Percentiles rank a stretch among this genome's conserved stretches.
phyloP scores from a whole-genome alignment of 1,140 invertebrate genomes.

The Aphelinus certus region DNA sequence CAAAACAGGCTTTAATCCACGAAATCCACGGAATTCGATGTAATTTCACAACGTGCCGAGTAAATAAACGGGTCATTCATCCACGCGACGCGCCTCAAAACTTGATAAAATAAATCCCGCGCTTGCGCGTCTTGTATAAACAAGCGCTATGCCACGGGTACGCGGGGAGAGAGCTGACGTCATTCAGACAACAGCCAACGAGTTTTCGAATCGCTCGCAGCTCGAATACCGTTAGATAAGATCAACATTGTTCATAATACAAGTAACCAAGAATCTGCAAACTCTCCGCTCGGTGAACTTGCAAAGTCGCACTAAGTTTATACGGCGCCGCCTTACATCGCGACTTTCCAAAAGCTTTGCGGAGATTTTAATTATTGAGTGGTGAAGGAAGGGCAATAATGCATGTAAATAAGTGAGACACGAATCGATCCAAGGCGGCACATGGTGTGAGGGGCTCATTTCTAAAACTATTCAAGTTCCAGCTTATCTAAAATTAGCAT shows the following conservation, averaged over 20 bases:
- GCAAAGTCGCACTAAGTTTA: too few relatives aligned
- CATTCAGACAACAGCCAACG: slow-evolving; percentile 57
- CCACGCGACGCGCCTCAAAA: slow-evolving; percentile 42
- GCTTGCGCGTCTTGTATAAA: slow-evolving; percentile 51
- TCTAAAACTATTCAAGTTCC: too few relatives aligned
- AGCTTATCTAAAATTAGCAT: too few relatives aligned
- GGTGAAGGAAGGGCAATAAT: too few relatives aligned
- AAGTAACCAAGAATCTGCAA: slow-evolving; percentile 2
- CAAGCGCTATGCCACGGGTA: slow-evolving; percentile 41
- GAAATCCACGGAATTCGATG: background rate
- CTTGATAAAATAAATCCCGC: slow-evolving; percentile 65
- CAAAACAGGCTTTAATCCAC: too few relatives aligned
- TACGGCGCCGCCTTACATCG: too few relatives aligned
- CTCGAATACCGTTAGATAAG: slow-evolving; percentile 62
- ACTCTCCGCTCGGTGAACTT: background rate
- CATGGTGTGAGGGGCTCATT: too few relatives aligned
- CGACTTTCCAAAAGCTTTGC: too few relatives aligned
- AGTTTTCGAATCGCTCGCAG: slow-evolving; percentile 53
- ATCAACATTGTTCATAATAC: slow-evolving; percentile 64
- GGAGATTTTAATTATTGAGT: too few relatives aligned
- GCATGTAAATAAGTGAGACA: too few relatives aligned
- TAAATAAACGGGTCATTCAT: slow-evolving; percentile 26
- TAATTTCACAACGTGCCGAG: background rate
- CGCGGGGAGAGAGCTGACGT: slow-evolving; percentile 53
- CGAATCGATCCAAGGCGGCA: too few relatives aligned